A percentile compares a stretch with the other conserved stretches of the same genome.
Conservation (phyloP, 1,140 invertebrate species). For the Drosophila elegans region DNA sequence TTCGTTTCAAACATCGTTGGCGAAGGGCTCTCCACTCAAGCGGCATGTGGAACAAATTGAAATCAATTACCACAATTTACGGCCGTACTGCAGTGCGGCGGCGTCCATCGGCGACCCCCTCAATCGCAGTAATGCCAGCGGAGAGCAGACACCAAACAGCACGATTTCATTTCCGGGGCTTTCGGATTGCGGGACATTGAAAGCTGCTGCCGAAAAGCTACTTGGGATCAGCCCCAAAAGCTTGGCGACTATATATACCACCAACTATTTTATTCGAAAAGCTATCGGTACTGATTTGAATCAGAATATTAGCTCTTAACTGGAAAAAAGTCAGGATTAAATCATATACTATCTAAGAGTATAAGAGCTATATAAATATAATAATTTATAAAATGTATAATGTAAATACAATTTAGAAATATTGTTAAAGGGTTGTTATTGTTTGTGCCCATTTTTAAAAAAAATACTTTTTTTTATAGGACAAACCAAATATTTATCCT, state of each 20-base stretch:
- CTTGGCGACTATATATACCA: neutral
- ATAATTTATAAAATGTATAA: too few relatives aligned
- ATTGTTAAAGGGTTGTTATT: too few relatives aligned
- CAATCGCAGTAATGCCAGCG: slow-evolving; percentile 6
- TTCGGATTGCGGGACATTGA: slow-evolving; percentile 62
- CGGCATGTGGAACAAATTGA: slow-evolving; percentile 50
- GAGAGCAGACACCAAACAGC: slow-evolving; percentile 10
- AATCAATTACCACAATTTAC: slow-evolving; percentile 58
- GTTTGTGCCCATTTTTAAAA: too few relatives aligned
- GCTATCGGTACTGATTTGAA: neutral
- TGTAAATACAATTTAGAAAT: too few relatives aligned
- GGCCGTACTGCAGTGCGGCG: slow-evolving; percentile 22
- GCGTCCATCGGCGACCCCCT: slow-evolving; percentile 21
- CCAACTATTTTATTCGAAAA: neutral
- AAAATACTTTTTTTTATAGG: too few relatives aligned
- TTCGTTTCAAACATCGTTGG: slow-evolving; percentile 51
- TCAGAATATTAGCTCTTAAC: too few relatives aligned
- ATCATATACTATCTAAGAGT: too few relatives aligned
- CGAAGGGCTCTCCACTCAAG: neutral
- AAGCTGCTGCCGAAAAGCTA: slow-evolving; percentile 53
- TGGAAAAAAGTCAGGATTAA: too few relatives aligned
- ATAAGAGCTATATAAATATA: too few relatives aligned
- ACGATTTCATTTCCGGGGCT: slow-evolving; percentile 21
- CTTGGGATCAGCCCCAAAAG: slow-evolving; percentile 22
- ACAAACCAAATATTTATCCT: too few relatives aligned